A percentile compares a stretch with the other conserved stretches of the same genome.
These are phyloP conservation scores for Bettongia penicillata DNA, from an alignment of 2,113 vertebrate genomes.

Conservation along the genomic window DNA sequence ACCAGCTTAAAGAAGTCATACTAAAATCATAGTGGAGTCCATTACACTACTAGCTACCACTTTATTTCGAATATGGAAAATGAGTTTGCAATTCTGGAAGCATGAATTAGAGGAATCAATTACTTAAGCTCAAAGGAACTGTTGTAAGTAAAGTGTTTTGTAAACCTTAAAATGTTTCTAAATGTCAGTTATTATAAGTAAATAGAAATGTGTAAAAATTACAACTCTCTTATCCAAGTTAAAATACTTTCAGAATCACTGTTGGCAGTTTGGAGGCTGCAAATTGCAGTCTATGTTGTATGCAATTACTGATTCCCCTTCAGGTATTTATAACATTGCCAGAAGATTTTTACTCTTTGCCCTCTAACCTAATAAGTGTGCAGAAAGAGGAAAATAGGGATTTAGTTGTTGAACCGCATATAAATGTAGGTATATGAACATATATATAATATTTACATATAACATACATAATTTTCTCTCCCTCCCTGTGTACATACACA, in stretches of 20 bases:
- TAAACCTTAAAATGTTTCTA: background rate
- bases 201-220: conserved; percentile 23
- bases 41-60: background rate
- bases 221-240: conserved; percentile 26
- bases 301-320: conserved; percentile 35
- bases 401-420: background rate
- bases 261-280: conserved; percentile 55
- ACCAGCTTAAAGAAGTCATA: background rate
- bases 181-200: conserved; percentile 10
- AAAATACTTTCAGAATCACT: conserved; percentile 14
- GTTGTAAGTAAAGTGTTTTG: background rate
- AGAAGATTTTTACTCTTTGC: background rate
- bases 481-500: no score
- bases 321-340: background rate
- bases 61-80: background rate
- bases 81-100: background rate
- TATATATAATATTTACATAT: background rate
- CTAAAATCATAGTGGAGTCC: background rate
- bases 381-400: background rate
- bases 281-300: background rate
- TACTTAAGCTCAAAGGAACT: background rate
- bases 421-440: background rate
- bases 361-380: background rate
- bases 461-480: background rate
- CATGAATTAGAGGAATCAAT: background rate